These are phyloP conservation scores for Hucho hucho DNA, from an alignment of 2,113 vertebrate genomes.

Conservation along the genomic window DNA sequence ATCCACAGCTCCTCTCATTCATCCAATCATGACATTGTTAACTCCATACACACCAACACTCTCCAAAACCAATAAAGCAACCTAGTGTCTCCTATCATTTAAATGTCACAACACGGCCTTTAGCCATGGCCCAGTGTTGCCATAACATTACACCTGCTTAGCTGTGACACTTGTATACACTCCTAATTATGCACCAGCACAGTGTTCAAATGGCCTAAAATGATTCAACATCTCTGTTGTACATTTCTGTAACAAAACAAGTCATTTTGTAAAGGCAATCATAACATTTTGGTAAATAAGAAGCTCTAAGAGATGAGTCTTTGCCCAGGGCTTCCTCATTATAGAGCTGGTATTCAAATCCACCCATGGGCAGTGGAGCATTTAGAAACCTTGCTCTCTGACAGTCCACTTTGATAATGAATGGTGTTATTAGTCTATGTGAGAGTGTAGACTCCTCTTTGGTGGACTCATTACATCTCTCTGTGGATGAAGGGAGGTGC, in stretches of 20 bases:
- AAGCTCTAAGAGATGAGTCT: constrained; percentile 21
- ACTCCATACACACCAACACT: background rate
- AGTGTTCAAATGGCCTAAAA: background rate
- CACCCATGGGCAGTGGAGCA: constrained; percentile 27
- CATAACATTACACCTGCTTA: no score
- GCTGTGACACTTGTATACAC: no score
- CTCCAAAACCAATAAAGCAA: background rate
- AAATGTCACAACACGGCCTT: background rate
- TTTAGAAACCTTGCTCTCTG: constrained; percentile 39
- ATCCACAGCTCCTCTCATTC: background rate
- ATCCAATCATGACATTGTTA: background rate
- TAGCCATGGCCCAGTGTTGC: background rate
- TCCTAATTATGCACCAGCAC: no score
- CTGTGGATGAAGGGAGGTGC: background rate
- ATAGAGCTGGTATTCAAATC: constrained; percentile 37
- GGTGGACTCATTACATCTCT: background rate
- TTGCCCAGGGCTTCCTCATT: constrained; percentile 45
- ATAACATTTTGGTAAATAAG: background rate
- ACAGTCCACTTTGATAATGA: constrained; percentile 54
- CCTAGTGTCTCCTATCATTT: background rate
- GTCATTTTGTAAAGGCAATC: background rate
- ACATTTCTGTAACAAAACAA: background rate
- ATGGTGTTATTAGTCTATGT: constrained; percentile 34
- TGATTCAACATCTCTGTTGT: background rate
- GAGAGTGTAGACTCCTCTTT: background rate